A percentile compares a stretch with the other conserved stretches of the same genome.
Conservation (phyloP, 1,140 invertebrate species). For the Drosophila obscura region DNA sequence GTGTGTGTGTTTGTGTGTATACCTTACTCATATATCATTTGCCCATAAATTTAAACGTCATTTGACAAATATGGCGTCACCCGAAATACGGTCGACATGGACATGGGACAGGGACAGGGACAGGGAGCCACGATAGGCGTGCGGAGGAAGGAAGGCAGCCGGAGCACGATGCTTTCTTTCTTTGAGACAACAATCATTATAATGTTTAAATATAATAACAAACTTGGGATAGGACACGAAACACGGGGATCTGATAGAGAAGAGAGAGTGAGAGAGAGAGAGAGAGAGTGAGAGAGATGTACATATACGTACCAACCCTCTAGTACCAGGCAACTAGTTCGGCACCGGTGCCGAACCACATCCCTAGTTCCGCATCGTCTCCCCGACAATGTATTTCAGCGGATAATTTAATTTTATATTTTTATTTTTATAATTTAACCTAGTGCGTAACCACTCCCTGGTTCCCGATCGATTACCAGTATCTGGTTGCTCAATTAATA, state of each 20-base stretch:
- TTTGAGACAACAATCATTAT: conserved; percentile 50
- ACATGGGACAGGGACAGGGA: conserved; percentile 42
- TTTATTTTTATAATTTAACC: too few relatives aligned
- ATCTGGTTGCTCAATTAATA: too few relatives aligned
- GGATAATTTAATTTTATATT: too few relatives aligned
- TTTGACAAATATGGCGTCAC: conserved; percentile 69
- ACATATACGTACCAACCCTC: too few relatives aligned
- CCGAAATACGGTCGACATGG: conserved; percentile 58
- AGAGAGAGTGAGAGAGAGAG: too few relatives aligned
- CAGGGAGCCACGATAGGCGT: conserved; percentile 43
- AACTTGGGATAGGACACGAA: conserved; percentile 45
- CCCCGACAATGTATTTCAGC: too few relatives aligned
- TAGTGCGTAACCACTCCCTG: too few relatives aligned
- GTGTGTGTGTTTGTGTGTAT: conserved; percentile 1
- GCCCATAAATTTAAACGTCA: conserved; percentile 70
- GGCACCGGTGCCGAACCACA: too few relatives aligned
- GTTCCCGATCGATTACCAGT: too few relatives aligned
- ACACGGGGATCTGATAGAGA: neutral
- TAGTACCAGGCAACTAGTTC: too few relatives aligned
- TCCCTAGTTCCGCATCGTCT: too few relatives aligned
- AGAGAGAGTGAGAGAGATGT: too few relatives aligned
- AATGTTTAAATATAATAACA: conserved; percentile 70
- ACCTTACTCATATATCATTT: conserved; percentile 51
- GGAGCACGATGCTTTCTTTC: neutral
- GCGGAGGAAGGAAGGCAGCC: neutral